These are phyloP conservation scores for Pharmacophagus antenor DNA, from an alignment of 2,888 invertebrate species.

Conservation along the genomic window DNA sequence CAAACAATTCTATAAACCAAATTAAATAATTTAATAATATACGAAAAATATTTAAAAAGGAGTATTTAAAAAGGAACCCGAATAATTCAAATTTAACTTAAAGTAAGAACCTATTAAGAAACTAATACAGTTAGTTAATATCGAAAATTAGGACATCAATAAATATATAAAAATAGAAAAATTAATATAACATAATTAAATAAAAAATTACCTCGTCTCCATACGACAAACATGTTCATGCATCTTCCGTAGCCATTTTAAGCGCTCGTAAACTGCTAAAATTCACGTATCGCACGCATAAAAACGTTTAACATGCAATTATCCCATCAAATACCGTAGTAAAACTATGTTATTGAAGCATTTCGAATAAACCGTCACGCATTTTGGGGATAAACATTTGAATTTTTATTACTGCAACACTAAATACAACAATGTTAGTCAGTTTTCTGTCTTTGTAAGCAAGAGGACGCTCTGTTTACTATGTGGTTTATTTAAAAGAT, in stretches of 20 bases:
- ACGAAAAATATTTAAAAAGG: too few species aligned
- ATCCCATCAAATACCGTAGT: conserved; percentile 22
- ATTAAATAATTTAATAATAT: too few species aligned
- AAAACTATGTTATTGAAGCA: conserved; percentile 25
- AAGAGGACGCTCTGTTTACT: too few species aligned
- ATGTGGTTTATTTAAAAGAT: too few species aligned
- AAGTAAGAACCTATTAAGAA: too few species aligned
- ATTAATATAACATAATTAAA: too few species aligned
- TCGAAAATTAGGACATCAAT: not conserved
- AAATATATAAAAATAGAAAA: too few species aligned
- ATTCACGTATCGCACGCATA: conserved; percentile 26
- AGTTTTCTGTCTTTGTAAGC: too few species aligned
- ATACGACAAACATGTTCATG: not conserved
- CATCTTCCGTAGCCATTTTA: conserved; percentile 27
- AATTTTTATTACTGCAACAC: conserved; percentile 3
- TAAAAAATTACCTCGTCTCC: not conserved
- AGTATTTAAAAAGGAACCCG: too few species aligned
- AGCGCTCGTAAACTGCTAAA: conserved; percentile 19
- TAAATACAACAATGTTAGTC: too few species aligned
- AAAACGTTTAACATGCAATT: conserved; percentile 27
- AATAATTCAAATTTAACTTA: too few species aligned
- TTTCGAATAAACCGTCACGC: conserved; percentile 13
- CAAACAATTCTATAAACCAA: too few species aligned
- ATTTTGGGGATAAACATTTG: conserved; percentile 15
- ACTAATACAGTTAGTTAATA: not conserved